phyloP scores from a whole-genome alignment of 2,797 vertebrate genomes.

The Lophotriccus pileatus region DNA sequence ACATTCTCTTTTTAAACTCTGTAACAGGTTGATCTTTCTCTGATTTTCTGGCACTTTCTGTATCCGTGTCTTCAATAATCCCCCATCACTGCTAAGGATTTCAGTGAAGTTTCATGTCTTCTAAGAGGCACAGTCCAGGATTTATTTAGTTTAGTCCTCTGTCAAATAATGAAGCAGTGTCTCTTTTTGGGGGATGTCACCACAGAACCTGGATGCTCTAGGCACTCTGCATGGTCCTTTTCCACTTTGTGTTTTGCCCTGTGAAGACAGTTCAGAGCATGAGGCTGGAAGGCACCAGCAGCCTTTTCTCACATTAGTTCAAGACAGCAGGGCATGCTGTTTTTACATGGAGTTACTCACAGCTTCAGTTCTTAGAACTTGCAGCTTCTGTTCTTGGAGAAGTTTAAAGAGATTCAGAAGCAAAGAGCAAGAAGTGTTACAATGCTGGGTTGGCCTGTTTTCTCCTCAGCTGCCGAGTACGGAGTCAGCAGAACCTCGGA shows the following conservation, averaged over 20 bases:
- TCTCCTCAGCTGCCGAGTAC: slow-evolving; percentile 34
- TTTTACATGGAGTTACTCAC: not conserved
- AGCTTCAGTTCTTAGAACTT: not conserved
- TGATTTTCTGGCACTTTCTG: not conserved
- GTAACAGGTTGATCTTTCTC: not conserved
- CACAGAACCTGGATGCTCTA: not conserved
- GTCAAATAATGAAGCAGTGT: not conserved
- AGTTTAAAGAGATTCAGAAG: not conserved
- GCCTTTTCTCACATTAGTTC: not conserved
- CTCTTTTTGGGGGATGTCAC: not conserved
- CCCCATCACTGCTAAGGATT: not conserved
- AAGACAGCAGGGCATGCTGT: not conserved
- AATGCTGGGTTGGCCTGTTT: not conserved
- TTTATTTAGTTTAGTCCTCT: not conserved
- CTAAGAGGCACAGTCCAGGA: not conserved
- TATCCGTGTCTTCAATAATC: not conserved
- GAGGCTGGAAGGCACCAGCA: not conserved
- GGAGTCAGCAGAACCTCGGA: not conserved
- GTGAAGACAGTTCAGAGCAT: not conserved
- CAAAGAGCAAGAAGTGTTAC: not conserved
- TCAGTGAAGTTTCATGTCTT: not conserved
- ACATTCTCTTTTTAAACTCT: not conserved
- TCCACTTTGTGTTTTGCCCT: not conserved
- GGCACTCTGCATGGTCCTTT: fast-evolving
- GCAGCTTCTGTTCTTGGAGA: not conserved